phyloP scores from a whole-genome alignment of 2,113 vertebrate species.

The Terrapene triunguis region DNA sequence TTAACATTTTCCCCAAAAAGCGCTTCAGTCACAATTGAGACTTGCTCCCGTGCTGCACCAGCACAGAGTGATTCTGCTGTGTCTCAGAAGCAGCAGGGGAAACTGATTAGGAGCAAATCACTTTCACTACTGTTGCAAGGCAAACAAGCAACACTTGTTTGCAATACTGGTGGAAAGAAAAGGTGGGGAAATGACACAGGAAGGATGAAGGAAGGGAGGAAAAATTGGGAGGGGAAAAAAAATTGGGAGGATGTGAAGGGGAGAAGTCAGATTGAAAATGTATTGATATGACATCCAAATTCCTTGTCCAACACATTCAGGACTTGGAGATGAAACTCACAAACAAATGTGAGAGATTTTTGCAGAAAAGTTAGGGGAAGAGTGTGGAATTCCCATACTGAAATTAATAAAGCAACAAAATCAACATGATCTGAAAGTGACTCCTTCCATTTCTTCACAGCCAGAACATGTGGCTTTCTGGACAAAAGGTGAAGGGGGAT shows the following conservation, averaged over 20 bases:
- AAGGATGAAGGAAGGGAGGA: neutral
- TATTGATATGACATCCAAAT: neutral
- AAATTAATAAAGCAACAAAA: neutral
- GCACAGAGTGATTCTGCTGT: neutral
- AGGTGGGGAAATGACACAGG: neutral
- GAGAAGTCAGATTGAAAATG: neutral
- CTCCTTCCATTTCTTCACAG: neutral
- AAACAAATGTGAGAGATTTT: neutral
- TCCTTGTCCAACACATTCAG: neutral
- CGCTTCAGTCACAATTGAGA: neutral
- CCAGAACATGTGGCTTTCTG: neutral
- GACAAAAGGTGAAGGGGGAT: neutral
- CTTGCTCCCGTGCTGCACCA: neutral
- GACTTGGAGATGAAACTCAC: neutral
- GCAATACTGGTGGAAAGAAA: neutral
- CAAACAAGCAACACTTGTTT: neutral
- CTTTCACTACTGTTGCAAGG: neutral
- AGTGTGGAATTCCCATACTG: neutral
- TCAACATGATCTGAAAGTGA: neutral
- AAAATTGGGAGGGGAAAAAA: neutral
- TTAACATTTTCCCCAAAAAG: neutral
- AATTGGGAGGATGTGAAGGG: rapidly evolving
- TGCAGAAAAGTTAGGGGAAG: neutral
- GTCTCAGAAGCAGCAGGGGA: neutral
- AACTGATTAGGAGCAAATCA: neutral